These are phyloP conservation scores for Oceanites oceanicus DNA, from an alignment of 2,113 vertebrate genomes.

Conservation along the genomic window DNA sequence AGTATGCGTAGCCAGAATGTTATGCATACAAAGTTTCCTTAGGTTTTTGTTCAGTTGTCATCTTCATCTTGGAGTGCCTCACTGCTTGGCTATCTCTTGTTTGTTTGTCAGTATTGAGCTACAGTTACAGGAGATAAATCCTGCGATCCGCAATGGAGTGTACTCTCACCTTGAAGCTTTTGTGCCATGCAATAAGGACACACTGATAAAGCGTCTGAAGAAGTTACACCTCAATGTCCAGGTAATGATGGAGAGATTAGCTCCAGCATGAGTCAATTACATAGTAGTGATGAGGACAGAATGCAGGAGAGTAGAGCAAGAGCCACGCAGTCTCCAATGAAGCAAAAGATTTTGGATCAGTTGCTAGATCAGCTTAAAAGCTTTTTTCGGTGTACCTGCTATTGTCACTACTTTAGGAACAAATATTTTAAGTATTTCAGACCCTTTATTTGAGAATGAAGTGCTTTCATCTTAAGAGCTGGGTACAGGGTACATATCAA, in stretches of 20 bases:
- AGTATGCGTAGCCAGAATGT: neutral
- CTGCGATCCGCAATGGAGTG: slow-evolving; percentile 81
- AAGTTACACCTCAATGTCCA: slow-evolving; percentile 97
- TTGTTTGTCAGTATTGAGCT: slow-evolving; percentile 88
- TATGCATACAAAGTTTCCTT: neutral
- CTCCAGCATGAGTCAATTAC: neutral
- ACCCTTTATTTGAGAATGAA: neutral
- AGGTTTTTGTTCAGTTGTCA: neutral
- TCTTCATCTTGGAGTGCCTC: neutral
- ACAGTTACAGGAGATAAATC: slow-evolving; percentile 91
- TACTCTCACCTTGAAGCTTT: slow-evolving; percentile 96
- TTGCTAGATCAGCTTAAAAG: neutral
- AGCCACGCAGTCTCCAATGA: neutral
- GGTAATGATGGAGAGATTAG: slow-evolving; percentile 61
- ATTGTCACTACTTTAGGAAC: neutral
- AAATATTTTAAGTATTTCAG: neutral
- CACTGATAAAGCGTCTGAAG: slow-evolving; percentile 95
- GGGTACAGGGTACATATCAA: neutral
- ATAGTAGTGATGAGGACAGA: neutral
- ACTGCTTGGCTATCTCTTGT: slow-evolving; percentile 1
- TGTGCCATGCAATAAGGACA: slow-evolving; percentile 96
- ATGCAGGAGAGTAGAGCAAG: neutral
- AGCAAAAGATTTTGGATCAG: neutral
- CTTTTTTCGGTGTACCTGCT: neutral
- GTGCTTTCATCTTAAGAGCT: neutral